A percentile compares a stretch with the other conserved stretches of the same genome.
These are phyloP conservation scores for Trissolcus basalis DNA, from an alignment of 1,140 invertebrate species.

Conservation along the genomic window DNA sequence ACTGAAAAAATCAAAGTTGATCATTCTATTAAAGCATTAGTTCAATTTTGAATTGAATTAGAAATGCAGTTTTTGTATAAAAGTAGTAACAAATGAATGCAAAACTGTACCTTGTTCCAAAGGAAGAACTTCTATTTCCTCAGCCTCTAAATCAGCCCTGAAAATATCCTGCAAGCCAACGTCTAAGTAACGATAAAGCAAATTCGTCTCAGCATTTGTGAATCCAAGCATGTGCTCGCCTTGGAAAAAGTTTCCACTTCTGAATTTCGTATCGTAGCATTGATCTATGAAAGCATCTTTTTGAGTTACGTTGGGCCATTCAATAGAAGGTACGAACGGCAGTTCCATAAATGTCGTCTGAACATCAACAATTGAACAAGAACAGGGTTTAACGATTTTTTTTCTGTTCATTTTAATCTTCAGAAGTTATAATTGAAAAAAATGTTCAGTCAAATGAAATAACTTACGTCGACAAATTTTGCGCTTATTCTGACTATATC, in stretches of 20 bases:
- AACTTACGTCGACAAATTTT: slow-evolving; percentile 1
- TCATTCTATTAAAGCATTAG: too few relatives aligned
- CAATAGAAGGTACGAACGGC: slow-evolving; percentile 31
- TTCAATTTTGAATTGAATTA: too few relatives aligned
- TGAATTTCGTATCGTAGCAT: slow-evolving; percentile 22
- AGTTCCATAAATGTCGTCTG: slow-evolving; percentile 9
- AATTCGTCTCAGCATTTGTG: slow-evolving; percentile 17
- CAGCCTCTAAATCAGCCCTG: neutral
- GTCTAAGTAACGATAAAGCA: slow-evolving; percentile 11
- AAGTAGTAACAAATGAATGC: too few relatives aligned
- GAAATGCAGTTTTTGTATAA: too few relatives aligned
- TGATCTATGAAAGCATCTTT: slow-evolving; percentile 18
- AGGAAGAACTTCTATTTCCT: too few relatives aligned
- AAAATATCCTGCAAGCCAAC: slow-evolving; percentile 6
- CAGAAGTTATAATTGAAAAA: too few relatives aligned
- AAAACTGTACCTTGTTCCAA: too few relatives aligned
- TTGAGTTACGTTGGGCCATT: neutral
- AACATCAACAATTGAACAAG: neutral
- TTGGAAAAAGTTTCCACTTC: slow-evolving; percentile 22
- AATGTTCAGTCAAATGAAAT: too few relatives aligned
- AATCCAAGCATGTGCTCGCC: slow-evolving; percentile 22
- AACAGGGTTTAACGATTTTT: too few relatives aligned
- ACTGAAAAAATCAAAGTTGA: neutral
- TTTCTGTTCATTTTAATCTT: neutral
- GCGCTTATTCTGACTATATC: neutral